Conservation (phyloP, 2,113 vertebrate species). For the Stigmatopora argus region DNA sequence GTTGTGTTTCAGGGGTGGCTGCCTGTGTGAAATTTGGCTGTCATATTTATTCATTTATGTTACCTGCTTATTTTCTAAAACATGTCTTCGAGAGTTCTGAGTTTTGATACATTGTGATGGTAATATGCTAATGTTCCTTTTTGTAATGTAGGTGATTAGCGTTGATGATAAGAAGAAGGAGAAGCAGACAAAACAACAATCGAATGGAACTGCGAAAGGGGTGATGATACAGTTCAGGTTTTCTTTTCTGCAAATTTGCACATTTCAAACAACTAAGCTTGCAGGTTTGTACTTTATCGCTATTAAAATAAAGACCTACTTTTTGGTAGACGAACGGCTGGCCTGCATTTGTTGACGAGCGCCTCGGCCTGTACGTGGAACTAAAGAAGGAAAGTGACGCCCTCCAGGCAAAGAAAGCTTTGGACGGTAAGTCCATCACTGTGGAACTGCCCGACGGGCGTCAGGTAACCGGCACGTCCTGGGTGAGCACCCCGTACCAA, state of each 20-base stretch:
- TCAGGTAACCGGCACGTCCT: constrained; percentile 78
- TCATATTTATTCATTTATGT: too few relatives aligned
- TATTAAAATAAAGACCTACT: neutral
- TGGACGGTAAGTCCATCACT: constrained; percentile 73
- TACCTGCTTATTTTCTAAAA: neutral
- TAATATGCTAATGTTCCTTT: too few relatives aligned
- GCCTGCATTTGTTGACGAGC: constrained; percentile 81
- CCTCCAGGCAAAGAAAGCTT: constrained; percentile 76
- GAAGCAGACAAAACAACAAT: constrained; percentile 47
- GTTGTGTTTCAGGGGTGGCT: neutral
- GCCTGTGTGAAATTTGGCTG: neutral
- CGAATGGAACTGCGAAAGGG: constrained; percentile 37
- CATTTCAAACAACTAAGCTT: too few relatives aligned
- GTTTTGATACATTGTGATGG: too few relatives aligned
- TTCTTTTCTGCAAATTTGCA: neutral
- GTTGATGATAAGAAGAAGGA: constrained; percentile 43
- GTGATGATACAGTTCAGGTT: constrained; percentile 48
- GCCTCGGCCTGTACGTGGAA: constrained; percentile 82
- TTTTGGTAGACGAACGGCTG: constrained; percentile 70
- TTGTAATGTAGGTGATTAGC: constrained; percentile 23
- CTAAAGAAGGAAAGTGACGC: constrained; percentile 86
- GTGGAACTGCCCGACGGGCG: constrained; percentile 82
- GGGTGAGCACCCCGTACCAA: constrained; percentile 89
- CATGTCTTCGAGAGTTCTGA: too few relatives aligned
- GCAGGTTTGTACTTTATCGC: too few relatives aligned